Conservation (phyloP, 1,140 invertebrate genomes). For the Conopomorpha cramerella region DNA sequence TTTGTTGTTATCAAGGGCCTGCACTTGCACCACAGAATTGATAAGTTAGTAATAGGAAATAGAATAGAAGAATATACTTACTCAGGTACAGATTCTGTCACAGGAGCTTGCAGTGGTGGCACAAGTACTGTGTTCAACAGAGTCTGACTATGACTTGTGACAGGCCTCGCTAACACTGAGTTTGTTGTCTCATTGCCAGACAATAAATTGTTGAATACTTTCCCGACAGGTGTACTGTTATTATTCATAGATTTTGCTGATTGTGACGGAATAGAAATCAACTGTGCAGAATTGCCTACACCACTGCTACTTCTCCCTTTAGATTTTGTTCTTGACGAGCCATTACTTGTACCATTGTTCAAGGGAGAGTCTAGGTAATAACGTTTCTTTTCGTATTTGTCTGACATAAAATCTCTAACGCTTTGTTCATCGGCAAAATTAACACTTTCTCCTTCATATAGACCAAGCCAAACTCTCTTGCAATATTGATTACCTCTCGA, state of each 20-base stretch:
- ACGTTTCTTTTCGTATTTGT: slow-evolving; percentile 92
- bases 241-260: slow-evolving; percentile 19
- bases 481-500: slow-evolving; percentile 93
- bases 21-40: no score
- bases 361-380: slow-evolving; percentile 51
- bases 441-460: slow-evolving; percentile 77
- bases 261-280: slow-evolving; percentile 41
- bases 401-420: slow-evolving; percentile 88
- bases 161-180: slow-evolving; percentile 33
- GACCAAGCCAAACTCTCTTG: slow-evolving; percentile 86
- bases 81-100: slow-evolving; percentile 33
- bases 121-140: slow-evolving; percentile 10
- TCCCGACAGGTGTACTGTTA: slow-evolving; percentile 26
- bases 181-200: no score
- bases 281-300: slow-evolving; percentile 17
- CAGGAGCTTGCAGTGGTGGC: not conserved
- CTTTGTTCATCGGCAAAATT: slow-evolving; percentile 74
- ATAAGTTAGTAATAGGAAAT: not conserved
- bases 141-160: no score
- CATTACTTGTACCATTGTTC: slow-evolving; percentile 12
- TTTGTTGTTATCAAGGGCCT: no score
- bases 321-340: slow-evolving; percentile 5
- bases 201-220: slow-evolving; percentile 25
- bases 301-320: slow-evolving; percentile 33
- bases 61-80: slow-evolving; percentile 15